Percentiles rank a stretch among this genome's conserved stretches.
Conservation (phyloP, 2,888 invertebrate genomes). For the Timandra comae region DNA sequence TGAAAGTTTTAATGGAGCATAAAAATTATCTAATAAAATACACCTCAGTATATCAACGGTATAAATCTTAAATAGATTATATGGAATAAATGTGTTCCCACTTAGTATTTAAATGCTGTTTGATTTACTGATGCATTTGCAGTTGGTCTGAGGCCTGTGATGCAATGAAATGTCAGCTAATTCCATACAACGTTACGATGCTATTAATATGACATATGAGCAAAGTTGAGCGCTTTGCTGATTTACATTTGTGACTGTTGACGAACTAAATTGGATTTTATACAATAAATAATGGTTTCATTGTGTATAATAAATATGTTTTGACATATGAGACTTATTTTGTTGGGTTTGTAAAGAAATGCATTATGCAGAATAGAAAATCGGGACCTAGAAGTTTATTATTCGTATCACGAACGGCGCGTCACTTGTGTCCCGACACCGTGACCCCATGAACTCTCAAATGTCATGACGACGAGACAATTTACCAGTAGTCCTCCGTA, state of each 20-base stretch:
- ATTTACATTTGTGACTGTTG: conserved; percentile 9
- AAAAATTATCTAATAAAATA: no score
- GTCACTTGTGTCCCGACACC: conserved; percentile 52
- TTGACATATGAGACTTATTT: conserved; percentile 8
- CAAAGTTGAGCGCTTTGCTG: conserved; percentile 22
- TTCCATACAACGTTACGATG: conserved; percentile 30
- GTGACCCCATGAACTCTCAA: conserved; percentile 69
- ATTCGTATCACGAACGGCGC: conserved; percentile 53
- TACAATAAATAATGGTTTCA: no score
- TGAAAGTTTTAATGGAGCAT: no score
- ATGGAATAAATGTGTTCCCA: conserved; percentile 15
- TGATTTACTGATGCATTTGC: conserved; percentile 20
- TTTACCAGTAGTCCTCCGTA: conserved; percentile 16
- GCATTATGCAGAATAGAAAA: conserved; percentile 48
- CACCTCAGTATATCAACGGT: conserved; percentile 1
- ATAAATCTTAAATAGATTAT: conserved; percentile 17
- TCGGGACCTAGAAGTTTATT: conserved; percentile 50
- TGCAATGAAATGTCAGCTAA: conserved; percentile 29
- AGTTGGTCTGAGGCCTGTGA: conserved; percentile 17
- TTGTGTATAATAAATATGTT: neutral
- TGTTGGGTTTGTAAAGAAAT: conserved; percentile 9
- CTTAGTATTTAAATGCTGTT: conserved; percentile 24
- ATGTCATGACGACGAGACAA: conserved; percentile 38
- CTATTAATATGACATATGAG: conserved; percentile 36
- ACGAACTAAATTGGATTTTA: conserved; percentile 1